These are phyloP conservation scores for Valencia hispanica DNA, from an alignment of 2,797 vertebrate species.

Conservation along the genomic window DNA sequence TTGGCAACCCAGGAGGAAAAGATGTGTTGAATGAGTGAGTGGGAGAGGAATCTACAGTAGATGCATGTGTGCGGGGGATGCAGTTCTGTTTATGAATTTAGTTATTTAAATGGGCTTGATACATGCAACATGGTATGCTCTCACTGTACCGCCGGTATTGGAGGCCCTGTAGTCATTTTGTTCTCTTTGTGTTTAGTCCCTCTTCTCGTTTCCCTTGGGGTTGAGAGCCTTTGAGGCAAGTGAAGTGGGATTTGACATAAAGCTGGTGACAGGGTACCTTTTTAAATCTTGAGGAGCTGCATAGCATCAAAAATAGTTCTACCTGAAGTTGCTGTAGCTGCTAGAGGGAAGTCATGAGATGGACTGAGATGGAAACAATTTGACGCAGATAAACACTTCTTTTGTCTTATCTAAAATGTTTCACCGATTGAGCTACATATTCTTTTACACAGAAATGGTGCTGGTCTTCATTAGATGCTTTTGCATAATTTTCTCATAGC, in stretches of 20 bases:
- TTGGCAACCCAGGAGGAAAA: conserved; percentile 81
- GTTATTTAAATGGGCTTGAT: conserved; percentile 69
- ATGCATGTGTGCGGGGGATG: conserved; percentile 72
- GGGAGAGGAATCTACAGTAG: conserved; percentile 77
- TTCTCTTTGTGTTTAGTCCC: conserved; percentile 35
- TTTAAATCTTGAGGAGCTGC: conserved; percentile 49
- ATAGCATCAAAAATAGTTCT: conserved; percentile 60
- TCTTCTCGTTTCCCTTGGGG: conserved; percentile 8
- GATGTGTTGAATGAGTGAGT: conserved; percentile 80
- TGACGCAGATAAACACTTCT: conserved; percentile 37
- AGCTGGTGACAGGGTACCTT: conserved; percentile 66
- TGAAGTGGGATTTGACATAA: conserved; percentile 57
- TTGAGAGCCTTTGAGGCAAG: conserved; percentile 52
- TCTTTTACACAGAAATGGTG: conserved; percentile 49
- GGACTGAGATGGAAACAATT: conserved; percentile 30
- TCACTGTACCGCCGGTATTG: conserved; percentile 45
- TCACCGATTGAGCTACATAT: conserved; percentile 69
- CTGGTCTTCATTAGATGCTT: conserved; percentile 66
- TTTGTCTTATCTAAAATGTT: conserved; percentile 75
- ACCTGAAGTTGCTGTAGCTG: conserved; percentile 58
- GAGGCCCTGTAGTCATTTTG: conserved; percentile 39
- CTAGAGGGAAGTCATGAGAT: conserved; percentile 59
- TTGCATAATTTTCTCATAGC: conserved; percentile 61
- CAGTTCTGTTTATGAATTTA: conserved; percentile 77
- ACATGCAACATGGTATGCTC: conserved; percentile 55